Evolutionary conservation across 2,113 vertebrate species (phyloP).

Genomic region (Panthera uncia): DNA sequence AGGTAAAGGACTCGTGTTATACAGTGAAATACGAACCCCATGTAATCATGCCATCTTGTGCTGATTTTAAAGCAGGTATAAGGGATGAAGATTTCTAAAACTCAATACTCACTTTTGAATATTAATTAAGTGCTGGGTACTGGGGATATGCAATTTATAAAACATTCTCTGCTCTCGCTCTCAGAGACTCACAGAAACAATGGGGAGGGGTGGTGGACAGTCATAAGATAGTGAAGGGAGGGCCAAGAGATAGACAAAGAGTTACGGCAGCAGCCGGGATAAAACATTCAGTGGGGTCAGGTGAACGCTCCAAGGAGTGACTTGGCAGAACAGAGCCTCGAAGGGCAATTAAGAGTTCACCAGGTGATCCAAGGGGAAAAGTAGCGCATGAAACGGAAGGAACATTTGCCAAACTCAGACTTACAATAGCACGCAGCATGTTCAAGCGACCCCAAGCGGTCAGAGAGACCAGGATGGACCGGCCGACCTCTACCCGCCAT

Average conservation of each 20-base stretch:
- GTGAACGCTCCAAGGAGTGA: neutral
- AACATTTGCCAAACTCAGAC: neutral
- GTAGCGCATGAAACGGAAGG: neutral
- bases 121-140: neutral
- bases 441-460: neutral
- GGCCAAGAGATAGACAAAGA: neutral
- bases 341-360: neutral
- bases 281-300: rapidly evolving
- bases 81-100: conserved; percentile 21
- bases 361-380: neutral
- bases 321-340: neutral
- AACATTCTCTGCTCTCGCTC: neutral
- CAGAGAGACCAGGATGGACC: neutral
- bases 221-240: rapidly evolving
- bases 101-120: neutral
- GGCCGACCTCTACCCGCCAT: rapidly evolving
- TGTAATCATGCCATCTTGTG: neutral
- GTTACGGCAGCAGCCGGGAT: rapidly evolving
- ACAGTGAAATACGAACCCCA: neutral
- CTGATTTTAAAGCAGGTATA: conserved; percentile 40
- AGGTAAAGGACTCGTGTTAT: neutral
- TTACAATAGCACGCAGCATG: neutral
- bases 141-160: neutral
- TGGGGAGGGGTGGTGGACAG: rapidly evolving
- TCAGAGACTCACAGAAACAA: neutral